Evolutionary conservation across 2,888 invertebrate genomes (phyloP), one percentile per base, ranked within the genome.

Genomic region (Diplazon laetatorius): DNA sequence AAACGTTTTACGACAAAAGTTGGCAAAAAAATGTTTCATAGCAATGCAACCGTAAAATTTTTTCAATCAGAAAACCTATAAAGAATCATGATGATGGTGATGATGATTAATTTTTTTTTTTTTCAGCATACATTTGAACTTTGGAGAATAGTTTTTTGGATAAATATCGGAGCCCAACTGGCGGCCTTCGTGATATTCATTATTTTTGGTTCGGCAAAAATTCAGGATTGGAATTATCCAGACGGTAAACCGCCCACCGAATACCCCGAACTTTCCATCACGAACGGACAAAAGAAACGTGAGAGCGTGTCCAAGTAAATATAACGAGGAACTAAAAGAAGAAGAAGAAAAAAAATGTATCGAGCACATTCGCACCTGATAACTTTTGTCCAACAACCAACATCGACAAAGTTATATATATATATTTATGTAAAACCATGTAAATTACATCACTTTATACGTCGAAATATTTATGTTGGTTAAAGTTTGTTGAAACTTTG

Each of bases 181-280:
- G n/a, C 73, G 1, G 88, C 86, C 3, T 90, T 88, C 63, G 0
- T 84, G 0, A 77, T 88, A 18, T 90, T 87, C 76, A 35, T 35
- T 1, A 25, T 83, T 6, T 88, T 89, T 39, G 90, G 90, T 10
- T 87, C 90, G 2, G 90, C 84, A 1, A 82, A 90, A 71, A 90
- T 90, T 50, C 90, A 90, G 76, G 63, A 82, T 2, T 90, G 90
- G 90, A 90, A 90, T 80, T 83, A 87, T 62, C 84, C 86, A 3
- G 69, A 78, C 12, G 71, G 80, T n/a, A 25, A 20, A 5, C 20
- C 48, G 1, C 76, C 80, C 0, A 46, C 22, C n/a, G 9, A 59
- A 14, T 70, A 18, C 14, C 20, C 5, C 46, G n/a, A 66, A 44
- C 66, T 42, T 12, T 25, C 22, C 8, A 10, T 14, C 2, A n/a